phyloP scores from a whole-genome alignment of 2,113 vertebrate genomes.

The Rissa tridactyla region DNA sequence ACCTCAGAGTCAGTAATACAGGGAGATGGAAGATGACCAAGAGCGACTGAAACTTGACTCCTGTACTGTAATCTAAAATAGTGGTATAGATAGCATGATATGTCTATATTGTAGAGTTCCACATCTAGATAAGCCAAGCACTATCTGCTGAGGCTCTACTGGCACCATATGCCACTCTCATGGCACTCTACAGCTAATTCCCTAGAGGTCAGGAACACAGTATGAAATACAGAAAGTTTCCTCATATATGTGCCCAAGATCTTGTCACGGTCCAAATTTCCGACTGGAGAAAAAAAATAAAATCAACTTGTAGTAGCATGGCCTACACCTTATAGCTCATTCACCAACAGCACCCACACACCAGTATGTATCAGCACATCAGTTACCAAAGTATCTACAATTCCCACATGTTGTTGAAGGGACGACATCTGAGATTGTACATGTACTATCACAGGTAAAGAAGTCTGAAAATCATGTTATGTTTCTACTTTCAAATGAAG shows the following conservation, averaged over 20 bases:
- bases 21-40: background rate
- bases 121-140: background rate
- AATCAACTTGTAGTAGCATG: background rate
- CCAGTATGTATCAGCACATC: background rate
- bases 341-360: background rate
- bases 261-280: background rate
- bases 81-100: background rate
- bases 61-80: background rate
- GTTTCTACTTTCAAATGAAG: slow-evolving; percentile 85
- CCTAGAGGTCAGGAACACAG: background rate
- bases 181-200: background rate
- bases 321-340: background rate
- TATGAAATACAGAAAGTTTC: background rate
- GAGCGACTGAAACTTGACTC: background rate
- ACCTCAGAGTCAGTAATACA: background rate
- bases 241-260: background rate
- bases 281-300: background rate
- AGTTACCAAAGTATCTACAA: background rate
- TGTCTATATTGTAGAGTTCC: background rate
- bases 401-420: background rate
- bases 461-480: slow-evolving; percentile 74
- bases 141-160: background rate
- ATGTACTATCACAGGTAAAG: slow-evolving; percentile 75
- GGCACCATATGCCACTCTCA: background rate
- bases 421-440: background rate